Conservation (phyloP, 2,113 vertebrate species). For the Oenanthe oenanthe region DNA sequence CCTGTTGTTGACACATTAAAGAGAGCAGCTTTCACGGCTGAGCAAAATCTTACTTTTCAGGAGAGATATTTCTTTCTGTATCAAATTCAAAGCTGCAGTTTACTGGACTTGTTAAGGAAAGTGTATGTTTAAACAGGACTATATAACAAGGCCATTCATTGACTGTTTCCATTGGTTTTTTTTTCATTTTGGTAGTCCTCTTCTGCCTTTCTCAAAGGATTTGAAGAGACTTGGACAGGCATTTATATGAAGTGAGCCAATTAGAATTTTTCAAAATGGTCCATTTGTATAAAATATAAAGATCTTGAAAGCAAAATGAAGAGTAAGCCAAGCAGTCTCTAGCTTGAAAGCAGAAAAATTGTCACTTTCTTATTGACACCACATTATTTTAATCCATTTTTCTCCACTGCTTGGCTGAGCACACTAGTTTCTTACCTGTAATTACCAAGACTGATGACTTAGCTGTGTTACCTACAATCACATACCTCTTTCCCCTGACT, state of each 20-base stretch:
- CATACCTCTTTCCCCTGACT: background rate
- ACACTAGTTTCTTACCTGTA: background rate
- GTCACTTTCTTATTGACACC: background rate
- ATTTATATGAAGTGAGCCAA: background rate
- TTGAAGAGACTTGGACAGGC: background rate
- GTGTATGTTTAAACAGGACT: background rate
- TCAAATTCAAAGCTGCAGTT: background rate
- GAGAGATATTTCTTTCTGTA: background rate
- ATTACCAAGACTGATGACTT: background rate
- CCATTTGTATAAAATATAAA: background rate
- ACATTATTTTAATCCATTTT: background rate
- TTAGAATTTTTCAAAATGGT: background rate
- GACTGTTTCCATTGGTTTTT: background rate
- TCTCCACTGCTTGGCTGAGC: background rate
- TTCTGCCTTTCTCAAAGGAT: background rate
- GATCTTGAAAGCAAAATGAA: background rate
- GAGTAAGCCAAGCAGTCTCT: background rate
- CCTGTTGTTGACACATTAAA: constrained; percentile 52
- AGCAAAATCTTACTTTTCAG: background rate
- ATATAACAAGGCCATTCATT: background rate
- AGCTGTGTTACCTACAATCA: background rate
- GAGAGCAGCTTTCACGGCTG: background rate
- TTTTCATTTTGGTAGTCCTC: background rate
- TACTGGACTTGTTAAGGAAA: constrained; percentile 7
- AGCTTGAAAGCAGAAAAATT: background rate